phyloP scores from a whole-genome alignment of 2,888 invertebrate species.

The Euphydryas editha region DNA sequence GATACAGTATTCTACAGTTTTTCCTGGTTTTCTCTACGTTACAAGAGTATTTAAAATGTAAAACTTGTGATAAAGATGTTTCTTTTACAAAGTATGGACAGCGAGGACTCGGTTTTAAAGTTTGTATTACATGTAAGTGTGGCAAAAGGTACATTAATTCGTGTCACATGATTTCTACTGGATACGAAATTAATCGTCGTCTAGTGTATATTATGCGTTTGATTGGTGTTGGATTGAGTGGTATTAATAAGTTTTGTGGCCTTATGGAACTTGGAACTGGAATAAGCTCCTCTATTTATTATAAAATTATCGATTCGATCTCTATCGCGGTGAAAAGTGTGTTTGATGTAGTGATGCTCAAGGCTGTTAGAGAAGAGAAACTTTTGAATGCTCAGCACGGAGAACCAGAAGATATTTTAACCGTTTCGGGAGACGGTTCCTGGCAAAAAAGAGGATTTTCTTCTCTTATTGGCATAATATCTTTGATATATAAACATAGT shows the following conservation, averaged over 20 bases:
- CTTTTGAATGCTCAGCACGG: not conserved
- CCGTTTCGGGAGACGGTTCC: no score
- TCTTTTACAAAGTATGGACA: not conserved
- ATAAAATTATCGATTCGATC: not conserved
- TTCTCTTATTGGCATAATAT: no score
- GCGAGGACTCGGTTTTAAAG: not conserved
- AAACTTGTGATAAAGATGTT: not conserved
- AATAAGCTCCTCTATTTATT: not conserved
- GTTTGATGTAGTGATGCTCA: not conserved
- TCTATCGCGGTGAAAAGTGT: not conserved
- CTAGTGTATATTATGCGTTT: slow-evolving; percentile 17
- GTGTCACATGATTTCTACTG: slow-evolving; percentile 12
- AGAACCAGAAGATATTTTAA: no score
- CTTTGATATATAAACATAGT: no score
- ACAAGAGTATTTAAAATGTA: not conserved
- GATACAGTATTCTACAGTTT: no score
- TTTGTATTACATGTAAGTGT: not conserved
- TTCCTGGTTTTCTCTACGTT: no score
- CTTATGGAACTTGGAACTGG: slow-evolving; percentile 19
- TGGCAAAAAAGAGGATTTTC: no score
- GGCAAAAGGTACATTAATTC: slow-evolving; percentile 19
- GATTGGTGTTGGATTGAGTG: slow-evolving; percentile 18
- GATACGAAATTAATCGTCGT: slow-evolving; percentile 22
- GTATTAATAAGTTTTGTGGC: slow-evolving; percentile 19
- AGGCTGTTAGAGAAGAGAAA: not conserved